Base-by-base conservation (phyloP, 1,140 invertebrate genomes). In the Zaprionus vittiger region DNA sequence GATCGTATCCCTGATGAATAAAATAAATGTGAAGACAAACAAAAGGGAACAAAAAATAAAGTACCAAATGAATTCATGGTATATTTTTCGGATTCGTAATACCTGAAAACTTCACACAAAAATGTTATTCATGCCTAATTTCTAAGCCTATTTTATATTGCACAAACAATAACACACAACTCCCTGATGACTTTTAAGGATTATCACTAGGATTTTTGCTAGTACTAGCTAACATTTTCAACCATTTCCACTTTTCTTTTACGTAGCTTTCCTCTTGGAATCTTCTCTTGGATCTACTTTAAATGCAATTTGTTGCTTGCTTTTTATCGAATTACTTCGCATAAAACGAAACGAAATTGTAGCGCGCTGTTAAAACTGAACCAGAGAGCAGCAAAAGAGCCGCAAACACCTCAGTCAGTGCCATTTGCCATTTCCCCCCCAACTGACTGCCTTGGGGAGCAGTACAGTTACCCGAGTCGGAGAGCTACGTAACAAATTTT, bases 301-400 rank as follows among this genome's bases (percentile, higher is more conserved):
- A 63, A 63, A 59, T 49, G 26, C n/a, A 22, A 55, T 73, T 77
- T 61, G 47, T 37, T 44, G 26, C 28, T 47, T 38, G 22, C 38
- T 44, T 67, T 62, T 63, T 77, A 79, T 76, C 71, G 54, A 72
- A 79, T 79, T 79, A 72, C 52, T 59, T 24, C 24, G 57, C 47
- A 44, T 47, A 59, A 28, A 54, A 79, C 73, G 67, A 72, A 76
- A 79, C 63, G 62, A 72, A 76, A 76, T 77, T 72, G 73, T 77
- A 71, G n/a, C 22, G 37, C 24, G 49, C 52, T 62, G 64, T 73
- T 72, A 79, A 72, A 67, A 34, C 47, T 47, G 41, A 47, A 47
- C n/a, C 41, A 47, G 15, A 47, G 41, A 17, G 15, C 41, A 41
- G 38, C 38, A 41, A 37, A 15, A 64, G 63, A 77, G 60, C 69